Evolutionary conservation across 2,113 vertebrate genomes (phyloP).

Genomic region (Brienomyrus longianalis): DNA sequence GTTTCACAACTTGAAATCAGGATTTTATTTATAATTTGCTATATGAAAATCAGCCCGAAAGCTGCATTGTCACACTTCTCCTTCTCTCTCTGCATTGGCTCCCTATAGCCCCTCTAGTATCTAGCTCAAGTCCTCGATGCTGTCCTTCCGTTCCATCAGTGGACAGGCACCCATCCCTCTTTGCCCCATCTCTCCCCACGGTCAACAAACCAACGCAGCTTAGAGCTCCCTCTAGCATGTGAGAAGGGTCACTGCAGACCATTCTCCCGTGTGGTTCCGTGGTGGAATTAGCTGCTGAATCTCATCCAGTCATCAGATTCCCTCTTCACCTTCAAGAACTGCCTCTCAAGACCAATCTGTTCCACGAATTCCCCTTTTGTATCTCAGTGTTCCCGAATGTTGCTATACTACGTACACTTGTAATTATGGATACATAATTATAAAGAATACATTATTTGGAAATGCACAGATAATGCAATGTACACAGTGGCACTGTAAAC

Average conservation of each 20-base stretch:
- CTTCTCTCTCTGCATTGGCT: background rate
- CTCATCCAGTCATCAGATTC: background rate
- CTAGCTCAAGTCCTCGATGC: background rate
- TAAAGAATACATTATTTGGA: no score
- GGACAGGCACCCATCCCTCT: background rate
- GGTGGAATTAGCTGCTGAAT: background rate
- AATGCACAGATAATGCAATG: no score
- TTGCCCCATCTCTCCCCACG: background rate
- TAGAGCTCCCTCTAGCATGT: background rate
- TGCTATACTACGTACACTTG: background rate
- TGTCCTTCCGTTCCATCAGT: background rate
- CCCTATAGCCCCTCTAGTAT: background rate
- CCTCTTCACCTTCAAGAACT: background rate
- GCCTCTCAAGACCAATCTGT: background rate
- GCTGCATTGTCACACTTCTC: background rate
- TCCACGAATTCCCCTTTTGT: background rate
- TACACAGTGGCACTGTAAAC: background rate
- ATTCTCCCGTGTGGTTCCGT: background rate
- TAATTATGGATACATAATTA: no score
- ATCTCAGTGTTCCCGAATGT: background rate
- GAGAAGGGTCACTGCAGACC: background rate
- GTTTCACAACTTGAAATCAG: background rate
- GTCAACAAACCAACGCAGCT: background rate
- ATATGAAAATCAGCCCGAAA: background rate
- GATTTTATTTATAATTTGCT: background rate